Evolutionary conservation across 2,888 invertebrate species (phyloP), one percentile per base, ranked within the genome.

Genomic region (Sminthurides aquaticus): DNA sequence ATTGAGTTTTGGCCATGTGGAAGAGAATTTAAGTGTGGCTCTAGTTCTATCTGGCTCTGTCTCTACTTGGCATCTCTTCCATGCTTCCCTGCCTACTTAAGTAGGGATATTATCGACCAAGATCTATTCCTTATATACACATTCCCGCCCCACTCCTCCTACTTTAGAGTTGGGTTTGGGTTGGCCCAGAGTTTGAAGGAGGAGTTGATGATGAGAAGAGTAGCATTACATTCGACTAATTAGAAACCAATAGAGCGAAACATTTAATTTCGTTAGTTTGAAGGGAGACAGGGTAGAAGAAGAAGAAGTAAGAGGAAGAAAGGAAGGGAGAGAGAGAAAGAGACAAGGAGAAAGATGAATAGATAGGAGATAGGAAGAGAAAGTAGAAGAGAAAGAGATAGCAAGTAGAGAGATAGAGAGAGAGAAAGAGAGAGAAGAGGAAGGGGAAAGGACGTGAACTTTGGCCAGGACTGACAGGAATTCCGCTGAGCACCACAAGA

Each of bases 181-280:
- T n/a, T n/a, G n/a, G n/a, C n/a, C n/a, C n/a, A n/a, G n/a, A n/a
- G n/a, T n/a, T n/a, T n/a, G 15, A 34, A 34, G 43, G 43, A 34
- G 43, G 43, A 34, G 43, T 15, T 34, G 43, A 34, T 34, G 43
- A 34, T 34, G 43, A 34, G 43, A 57, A 26, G 28, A 11, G 52
- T 34, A n/a, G 57, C 56, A 62, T 62, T 62, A 62, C 62, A 62
- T 56, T 57, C 56, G 55, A 34, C 62, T 62, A 62, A 62, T 62
- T 62, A 62, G 62, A 62, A 62, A 62, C 62, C 62, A 62, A 62
- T 62, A 62, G 62, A 62, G 62, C 62, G 62, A 62, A 62, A 62
- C 62, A 62, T 62, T 62, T 62, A 62, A 62, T 62, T 62, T 59
- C 43, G 43, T 34, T 60, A 60, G 43, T 49, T 60, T 60, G 29